Evolutionary conservation across 2,888 invertebrate genomes (phyloP).

Genomic region (Tupiocoris notatus): DNA sequence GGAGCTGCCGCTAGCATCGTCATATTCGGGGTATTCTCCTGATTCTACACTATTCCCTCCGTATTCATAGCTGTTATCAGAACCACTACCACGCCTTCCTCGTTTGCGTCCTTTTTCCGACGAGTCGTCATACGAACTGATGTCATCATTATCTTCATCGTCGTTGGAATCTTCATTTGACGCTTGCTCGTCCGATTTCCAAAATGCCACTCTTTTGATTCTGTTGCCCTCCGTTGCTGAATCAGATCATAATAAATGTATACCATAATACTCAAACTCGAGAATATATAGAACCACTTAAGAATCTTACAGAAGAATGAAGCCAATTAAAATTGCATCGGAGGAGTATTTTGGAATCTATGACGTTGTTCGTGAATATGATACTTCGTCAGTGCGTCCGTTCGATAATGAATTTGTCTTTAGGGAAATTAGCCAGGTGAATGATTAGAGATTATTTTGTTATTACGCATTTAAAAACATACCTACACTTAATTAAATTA

Average conservation of each 20-base stretch:
- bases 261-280: too few relatives aligned
- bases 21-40: conserved; percentile 11
- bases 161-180: conserved; percentile 1
- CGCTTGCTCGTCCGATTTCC: conserved; percentile 31
- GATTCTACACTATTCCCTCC: neutral
- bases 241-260: neutral
- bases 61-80: neutral
- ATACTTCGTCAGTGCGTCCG: too few relatives aligned
- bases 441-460: too few relatives aligned
- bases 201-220: conserved; percentile 30
- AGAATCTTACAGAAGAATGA: too few relatives aligned
- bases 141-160: conserved; percentile 6
- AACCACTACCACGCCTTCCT: neutral
- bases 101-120: neutral
- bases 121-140: conserved; percentile 16
- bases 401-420: too few relatives aligned
- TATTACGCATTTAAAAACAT: too few relatives aligned
- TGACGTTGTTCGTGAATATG: too few relatives aligned
- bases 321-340: too few relatives aligned
- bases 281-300: too few relatives aligned
- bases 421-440: too few relatives aligned
- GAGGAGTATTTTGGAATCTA: too few relatives aligned
- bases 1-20: neutral
- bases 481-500: too few relatives aligned
- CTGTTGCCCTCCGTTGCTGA: conserved; percentile 8